phyloP scores from a whole-genome alignment of 2,113 vertebrate species.

The Pipra filicauda region DNA sequence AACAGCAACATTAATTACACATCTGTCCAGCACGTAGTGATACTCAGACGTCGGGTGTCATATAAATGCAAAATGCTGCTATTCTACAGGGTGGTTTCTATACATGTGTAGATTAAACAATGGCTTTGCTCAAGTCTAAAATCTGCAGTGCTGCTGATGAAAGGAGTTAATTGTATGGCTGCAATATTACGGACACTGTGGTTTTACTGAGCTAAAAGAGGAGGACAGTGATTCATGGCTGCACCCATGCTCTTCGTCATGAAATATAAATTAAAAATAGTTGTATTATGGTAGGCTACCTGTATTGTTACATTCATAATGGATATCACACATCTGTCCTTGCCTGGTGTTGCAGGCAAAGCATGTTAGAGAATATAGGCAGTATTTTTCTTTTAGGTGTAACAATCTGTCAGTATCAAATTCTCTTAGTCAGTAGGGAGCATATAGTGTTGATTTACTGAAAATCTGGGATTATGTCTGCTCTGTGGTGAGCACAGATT shows the following conservation, averaged over 20 bases:
- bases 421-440: conserved; percentile 83
- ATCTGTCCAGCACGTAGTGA: neutral
- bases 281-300: conserved; percentile 55
- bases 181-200: conserved; percentile 7
- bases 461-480: conserved; percentile 85
- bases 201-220: conserved; percentile 55
- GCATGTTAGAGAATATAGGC: conserved; percentile 66
- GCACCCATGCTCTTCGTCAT: conserved; percentile 30
- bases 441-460: conserved; percentile 84
- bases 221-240: conserved; percentile 44
- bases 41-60: conserved; percentile 16
- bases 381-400: conserved; percentile 83
- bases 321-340: conserved; percentile 62
- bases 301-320: conserved; percentile 70
- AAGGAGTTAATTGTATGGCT: conserved; percentile 52
- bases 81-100: conserved; percentile 7
- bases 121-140: conserved; percentile 21
- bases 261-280: conserved; percentile 65
- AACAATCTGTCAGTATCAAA: conserved; percentile 85
- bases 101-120: conserved; percentile 39
- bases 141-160: conserved; percentile 31
- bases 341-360: conserved; percentile 50
- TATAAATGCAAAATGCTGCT: conserved; percentile 52
- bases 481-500: conserved; percentile 79
- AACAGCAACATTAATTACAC: conserved; percentile 56